Base-by-base conservation (phyloP, 2,888 invertebrate genomes). In the Dasysyrphus albostriatus region DNA sequence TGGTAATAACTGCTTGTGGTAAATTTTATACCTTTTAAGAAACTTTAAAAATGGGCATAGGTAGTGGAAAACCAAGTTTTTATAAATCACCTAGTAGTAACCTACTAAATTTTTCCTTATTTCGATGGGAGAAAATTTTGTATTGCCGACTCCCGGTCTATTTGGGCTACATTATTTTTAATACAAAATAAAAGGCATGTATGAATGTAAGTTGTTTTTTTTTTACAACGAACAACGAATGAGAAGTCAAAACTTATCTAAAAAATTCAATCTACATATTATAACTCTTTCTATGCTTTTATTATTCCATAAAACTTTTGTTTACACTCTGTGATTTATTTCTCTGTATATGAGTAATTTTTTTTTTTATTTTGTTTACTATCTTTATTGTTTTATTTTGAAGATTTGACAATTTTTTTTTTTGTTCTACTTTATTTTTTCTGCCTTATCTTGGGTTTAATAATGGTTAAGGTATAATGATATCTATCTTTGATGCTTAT, bases 241-340 rank as follows among this genome's bases (percentile, higher is more conserved):
- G 19, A 16, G 19, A 5, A 14, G 2, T 56, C 6, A 61, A 61
- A 19, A 24, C 5, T 10, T 24, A 24, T 51, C 51, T 19, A 9
- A 4, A 19, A 29, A 44, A 29, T 47, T 29, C 34, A 58, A 56
- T 63, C 61, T n/a, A n/a, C n/a, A n/a, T n/a, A n/a, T 63, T 29
- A 42, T n/a, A n/a, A 9, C 39, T 14, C 3, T 39, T 7, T 59
- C 14, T 39, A 24, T 29, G 10, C 5, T 63, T 44, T n/a, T 63
- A 44, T 44, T 44, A 16, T 6, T 32, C 3, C 0, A 59, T 58
- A 37, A 10, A 59, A 37, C 2, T 24, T 24, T 49, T 44, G 29
- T 47, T 44, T n/a, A 47, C 5, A 47, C 19, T 29, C 47, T 49
- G 14, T 49, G 49, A 67, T 67, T 67, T 67, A 44, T 47, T 44